Percentiles rank a stretch among this genome's conserved stretches.
Evolutionary conservation across 1,140 invertebrate genomes (phyloP).

Genomic region (Octopus sinensis): DNA sequence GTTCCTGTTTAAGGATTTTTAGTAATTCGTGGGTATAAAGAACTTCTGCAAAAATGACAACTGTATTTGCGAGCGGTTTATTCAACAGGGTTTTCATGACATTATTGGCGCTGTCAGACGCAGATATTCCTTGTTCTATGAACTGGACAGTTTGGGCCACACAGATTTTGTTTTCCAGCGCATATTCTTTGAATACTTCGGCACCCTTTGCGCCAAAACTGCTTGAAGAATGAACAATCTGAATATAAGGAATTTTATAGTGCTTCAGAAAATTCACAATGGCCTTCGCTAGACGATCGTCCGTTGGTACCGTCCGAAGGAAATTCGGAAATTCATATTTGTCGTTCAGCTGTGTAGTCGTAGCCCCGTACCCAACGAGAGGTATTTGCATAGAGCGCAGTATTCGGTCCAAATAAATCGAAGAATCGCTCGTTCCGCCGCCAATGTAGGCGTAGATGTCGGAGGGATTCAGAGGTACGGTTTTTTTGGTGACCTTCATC

Average conservation of each 20-base stretch:
- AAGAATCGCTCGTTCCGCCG: slow-evolving; percentile 42
- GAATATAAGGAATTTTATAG: slow-evolving; percentile 48
- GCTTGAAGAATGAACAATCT: slow-evolving; percentile 39
- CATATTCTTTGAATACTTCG: slow-evolving; percentile 31
- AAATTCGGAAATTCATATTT: slow-evolving; percentile 75
- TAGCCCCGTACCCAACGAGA: slow-evolving; percentile 77
- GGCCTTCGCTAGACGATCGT: slow-evolving; percentile 75
- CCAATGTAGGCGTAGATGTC: slow-evolving; percentile 48
- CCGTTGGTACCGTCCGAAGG: slow-evolving; percentile 75
- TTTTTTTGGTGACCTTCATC: slow-evolving; percentile 32
- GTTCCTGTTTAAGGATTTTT: slow-evolving; percentile 32
- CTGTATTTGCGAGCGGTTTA: slow-evolving; percentile 47
- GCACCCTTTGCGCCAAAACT: slow-evolving; percentile 39
- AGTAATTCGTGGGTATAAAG: slow-evolving; percentile 41
- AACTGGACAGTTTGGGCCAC: slow-evolving; percentile 44
- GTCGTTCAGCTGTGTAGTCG: slow-evolving; percentile 71
- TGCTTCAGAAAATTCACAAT: slow-evolving; percentile 58
- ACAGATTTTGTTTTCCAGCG: slow-evolving; percentile 39
- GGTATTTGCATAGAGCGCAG: slow-evolving; percentile 68
- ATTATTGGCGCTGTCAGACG: slow-evolving; percentile 40
- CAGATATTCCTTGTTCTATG: slow-evolving; percentile 35
- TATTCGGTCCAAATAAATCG: slow-evolving; percentile 45
- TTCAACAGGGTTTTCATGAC: slow-evolving; percentile 38
- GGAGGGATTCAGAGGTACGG: slow-evolving; percentile 31
- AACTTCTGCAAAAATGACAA: slow-evolving; percentile 42